Conservation (phyloP, 2,797 vertebrate species). For the Huso huso region DNA sequence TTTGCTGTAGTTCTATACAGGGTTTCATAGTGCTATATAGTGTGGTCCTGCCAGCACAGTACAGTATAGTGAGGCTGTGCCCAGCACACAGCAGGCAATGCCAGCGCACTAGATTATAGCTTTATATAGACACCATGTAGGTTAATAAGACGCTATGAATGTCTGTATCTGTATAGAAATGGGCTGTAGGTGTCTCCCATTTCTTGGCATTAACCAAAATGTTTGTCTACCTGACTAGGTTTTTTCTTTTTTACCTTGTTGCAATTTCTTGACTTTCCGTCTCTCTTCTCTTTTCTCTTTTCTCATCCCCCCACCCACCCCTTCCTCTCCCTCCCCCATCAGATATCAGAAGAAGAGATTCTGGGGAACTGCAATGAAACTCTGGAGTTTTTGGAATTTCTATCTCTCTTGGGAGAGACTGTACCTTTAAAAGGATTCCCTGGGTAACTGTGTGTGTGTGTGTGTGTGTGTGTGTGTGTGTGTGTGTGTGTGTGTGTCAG, state of each 20-base stretch:
- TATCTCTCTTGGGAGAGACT: conserved; percentile 59
- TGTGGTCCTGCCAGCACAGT: too few relatives aligned
- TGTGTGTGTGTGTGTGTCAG: background rate
- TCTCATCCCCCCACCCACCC: conserved; percentile 3
- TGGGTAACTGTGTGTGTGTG: conserved; percentile 37
- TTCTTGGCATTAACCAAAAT: too few relatives aligned
- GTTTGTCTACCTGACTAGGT: too few relatives aligned
- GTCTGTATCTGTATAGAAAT: background rate
- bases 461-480: background rate
- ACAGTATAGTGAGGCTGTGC: too few relatives aligned
- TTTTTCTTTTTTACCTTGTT: conserved; percentile 3
- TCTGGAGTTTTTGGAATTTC: conserved; percentile 58
- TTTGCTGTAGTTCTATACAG: too few relatives aligned
- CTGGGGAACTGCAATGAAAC: conserved; percentile 62
- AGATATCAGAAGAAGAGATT: conserved; percentile 67
- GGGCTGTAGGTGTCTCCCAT: background rate
- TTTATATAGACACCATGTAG: too few relatives aligned
- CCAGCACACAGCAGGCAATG: too few relatives aligned
- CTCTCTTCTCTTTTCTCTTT: conserved; percentile 13
- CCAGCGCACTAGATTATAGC: too few relatives aligned
- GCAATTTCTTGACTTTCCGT: conserved; percentile 2
- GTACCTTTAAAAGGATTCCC: conserved; percentile 56
- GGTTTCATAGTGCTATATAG: too few relatives aligned
- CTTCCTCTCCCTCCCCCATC: conserved; percentile 23
- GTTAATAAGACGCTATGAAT: too few relatives aligned